These are phyloP conservation scores for Anarsia innoxiella DNA, from an alignment of 2,888 invertebrate genomes.

Conservation along the genomic window DNA sequence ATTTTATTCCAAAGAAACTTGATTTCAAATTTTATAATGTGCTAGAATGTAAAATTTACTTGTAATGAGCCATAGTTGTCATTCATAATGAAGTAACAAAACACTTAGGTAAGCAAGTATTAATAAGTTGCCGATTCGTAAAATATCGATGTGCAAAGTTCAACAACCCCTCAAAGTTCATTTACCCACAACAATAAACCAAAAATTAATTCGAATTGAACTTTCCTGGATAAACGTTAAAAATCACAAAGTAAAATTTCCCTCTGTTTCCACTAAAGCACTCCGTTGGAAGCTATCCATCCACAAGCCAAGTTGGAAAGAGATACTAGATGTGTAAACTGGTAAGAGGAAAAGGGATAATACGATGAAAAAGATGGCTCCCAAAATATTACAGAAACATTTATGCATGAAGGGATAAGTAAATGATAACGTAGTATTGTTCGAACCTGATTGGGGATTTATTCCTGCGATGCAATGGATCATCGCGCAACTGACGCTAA, in stretches of 20 bases:
- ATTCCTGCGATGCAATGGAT: slow-evolving; percentile 23
- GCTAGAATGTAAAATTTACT: no score
- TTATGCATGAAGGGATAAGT: slow-evolving; percentile 70
- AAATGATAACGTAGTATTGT: slow-evolving; percentile 53
- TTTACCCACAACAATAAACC: no score
- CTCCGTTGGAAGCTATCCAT: slow-evolving; percentile 5
- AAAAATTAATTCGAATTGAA: no score
- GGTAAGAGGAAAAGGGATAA: slow-evolving; percentile 21
- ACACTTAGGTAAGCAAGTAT: no score
- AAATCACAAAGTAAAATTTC: slow-evolving; percentile 9
- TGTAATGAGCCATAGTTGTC: no score
- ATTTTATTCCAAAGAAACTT: no score
- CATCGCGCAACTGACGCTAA: slow-evolving; percentile 11
- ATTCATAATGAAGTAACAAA: no score
- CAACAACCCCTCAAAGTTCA: no score
- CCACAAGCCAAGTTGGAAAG: no score
- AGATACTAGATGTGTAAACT: background rate
- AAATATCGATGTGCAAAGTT: no score
- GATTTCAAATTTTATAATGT: no score
- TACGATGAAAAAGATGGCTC: slow-evolving; percentile 42
- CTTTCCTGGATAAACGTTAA: slow-evolving; percentile 2
- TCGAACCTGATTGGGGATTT: slow-evolving; percentile 48
- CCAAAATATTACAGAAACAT: slow-evolving; percentile 68
- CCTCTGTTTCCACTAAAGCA: slow-evolving; percentile 10
- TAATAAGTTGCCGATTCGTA: no score